These are phyloP conservation scores for Prionailurus bengalensis DNA, from an alignment of 2,113 vertebrate species.

Conservation along the genomic window DNA sequence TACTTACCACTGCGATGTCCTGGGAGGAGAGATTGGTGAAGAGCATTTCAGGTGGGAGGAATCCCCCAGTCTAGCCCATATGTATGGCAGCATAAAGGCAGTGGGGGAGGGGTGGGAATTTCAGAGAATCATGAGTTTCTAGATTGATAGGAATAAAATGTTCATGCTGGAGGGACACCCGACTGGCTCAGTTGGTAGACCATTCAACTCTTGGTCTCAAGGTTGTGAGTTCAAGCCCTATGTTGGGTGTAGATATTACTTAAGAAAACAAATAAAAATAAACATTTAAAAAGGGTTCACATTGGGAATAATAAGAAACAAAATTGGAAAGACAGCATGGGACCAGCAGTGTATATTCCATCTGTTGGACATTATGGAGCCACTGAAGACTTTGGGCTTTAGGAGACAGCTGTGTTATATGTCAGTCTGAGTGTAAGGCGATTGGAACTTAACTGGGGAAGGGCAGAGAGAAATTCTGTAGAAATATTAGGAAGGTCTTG, in stretches of 20 bases:
- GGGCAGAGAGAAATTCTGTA: neutral
- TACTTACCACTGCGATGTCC: neutral
- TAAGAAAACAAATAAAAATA: neutral
- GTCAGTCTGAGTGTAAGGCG: neutral
- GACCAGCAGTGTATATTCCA: neutral
- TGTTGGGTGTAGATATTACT: neutral
- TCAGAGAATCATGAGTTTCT: constrained; percentile 26
- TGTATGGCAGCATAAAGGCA: neutral
- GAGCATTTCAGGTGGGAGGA: neutral
- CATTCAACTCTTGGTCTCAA: neutral
- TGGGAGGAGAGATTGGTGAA: neutral
- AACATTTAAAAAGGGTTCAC: neutral
- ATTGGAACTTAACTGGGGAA: neutral
- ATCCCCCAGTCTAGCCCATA: neutral
- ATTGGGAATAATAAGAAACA: neutral
- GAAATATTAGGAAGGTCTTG: constrained; percentile 2
- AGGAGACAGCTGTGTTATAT: neutral
- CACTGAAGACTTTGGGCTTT: neutral
- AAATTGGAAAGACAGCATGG: neutral
- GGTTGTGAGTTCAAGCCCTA: neutral
- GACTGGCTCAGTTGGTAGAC: neutral
- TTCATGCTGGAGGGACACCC: neutral
- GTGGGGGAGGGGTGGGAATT: neutral
- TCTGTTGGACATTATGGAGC: neutral
- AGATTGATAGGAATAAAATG: neutral